Evolutionary conservation across 1,140 invertebrate species (phyloP).

Genomic region (Anthonomus grandis): DNA sequence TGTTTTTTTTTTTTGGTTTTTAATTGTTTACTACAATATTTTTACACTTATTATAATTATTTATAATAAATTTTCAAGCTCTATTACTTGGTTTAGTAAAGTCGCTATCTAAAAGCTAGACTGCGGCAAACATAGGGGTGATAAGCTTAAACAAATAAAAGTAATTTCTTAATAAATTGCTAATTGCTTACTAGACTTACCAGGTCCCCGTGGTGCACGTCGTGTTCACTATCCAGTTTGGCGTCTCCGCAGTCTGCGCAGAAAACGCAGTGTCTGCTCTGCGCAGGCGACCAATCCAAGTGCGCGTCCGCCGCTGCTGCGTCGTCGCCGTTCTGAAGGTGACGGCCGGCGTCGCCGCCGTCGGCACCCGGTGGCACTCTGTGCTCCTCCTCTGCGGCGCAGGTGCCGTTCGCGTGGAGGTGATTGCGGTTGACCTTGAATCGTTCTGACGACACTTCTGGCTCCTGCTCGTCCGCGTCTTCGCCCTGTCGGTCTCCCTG

Average conservation of each 20-base stretch:
- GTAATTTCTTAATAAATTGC: too few species aligned
- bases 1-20: too few species aligned
- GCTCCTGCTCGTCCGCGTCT: conserved; percentile 1
- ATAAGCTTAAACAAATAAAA: too few species aligned
- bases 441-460: conserved; percentile 1
- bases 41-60: too few species aligned
- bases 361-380: conserved; percentile 42
- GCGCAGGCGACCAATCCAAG: conserved; percentile 80
- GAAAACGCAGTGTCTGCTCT: conserved; percentile 83
- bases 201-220: conserved; percentile 58
- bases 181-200: too few species aligned
- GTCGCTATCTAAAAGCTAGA: too few species aligned
- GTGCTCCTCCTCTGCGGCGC: conserved; percentile 8
- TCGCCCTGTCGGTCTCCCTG: conserved; percentile 14
- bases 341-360: conserved; percentile 35
- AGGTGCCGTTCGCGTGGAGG: too few species aligned
- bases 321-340: conserved; percentile 31
- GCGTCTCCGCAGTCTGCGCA: conserved; percentile 70
- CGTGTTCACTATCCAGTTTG: conserved; percentile 62
- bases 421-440: too few species aligned
- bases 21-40: too few species aligned
- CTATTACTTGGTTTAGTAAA: too few species aligned
- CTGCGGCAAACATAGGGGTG: too few species aligned
- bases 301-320: conserved; percentile 16
- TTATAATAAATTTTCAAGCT: too few species aligned